Conservation (phyloP, 2,888 invertebrate genomes). For the Drosophila colorata region DNA sequence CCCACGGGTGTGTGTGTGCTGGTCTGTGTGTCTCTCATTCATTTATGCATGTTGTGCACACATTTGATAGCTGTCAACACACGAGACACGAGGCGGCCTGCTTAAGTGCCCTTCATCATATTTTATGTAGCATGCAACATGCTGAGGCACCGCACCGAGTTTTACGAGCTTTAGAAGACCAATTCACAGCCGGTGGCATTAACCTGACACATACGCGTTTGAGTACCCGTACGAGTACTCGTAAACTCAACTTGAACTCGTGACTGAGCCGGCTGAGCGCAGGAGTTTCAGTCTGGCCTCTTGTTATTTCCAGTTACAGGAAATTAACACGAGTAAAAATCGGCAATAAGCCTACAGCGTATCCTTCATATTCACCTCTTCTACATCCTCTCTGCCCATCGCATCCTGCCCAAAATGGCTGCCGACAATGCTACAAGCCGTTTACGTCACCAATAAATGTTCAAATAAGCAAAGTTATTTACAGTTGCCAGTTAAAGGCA, state of each 20-base stretch:
- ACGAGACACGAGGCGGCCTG: constrained; percentile 43
- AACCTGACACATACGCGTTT: constrained; percentile 44
- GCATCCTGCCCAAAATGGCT: constrained; percentile 21
- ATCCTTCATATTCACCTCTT: constrained; percentile 16
- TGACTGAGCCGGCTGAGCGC: constrained; percentile 30
- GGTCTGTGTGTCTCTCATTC: constrained; percentile 53
- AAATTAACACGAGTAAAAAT: constrained; percentile 76
- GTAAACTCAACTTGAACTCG: constrained; percentile 56
- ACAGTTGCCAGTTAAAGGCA: constrained; percentile 50
- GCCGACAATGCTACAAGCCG: constrained; percentile 61
- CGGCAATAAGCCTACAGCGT: constrained; percentile 46
- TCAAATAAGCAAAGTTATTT: constrained; percentile 77
- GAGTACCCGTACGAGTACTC: constrained; percentile 33
- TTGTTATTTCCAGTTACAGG: constrained; percentile 61
- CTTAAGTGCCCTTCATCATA: constrained; percentile 77
- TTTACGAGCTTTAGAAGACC: constrained; percentile 69
- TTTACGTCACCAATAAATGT: constrained; percentile 79
- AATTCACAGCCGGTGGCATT: constrained; percentile 63
- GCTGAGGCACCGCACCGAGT: constrained; percentile 33
- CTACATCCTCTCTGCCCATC: not conserved
- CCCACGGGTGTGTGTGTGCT: not conserved
- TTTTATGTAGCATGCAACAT: constrained; percentile 68
- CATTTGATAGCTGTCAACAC: constrained; percentile 75
- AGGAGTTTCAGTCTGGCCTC: constrained; percentile 13
- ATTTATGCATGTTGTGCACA: constrained; percentile 74